Conservation (phyloP, 64 coral and sea anemone species). For the Actinia tenebrosa region DNA sequence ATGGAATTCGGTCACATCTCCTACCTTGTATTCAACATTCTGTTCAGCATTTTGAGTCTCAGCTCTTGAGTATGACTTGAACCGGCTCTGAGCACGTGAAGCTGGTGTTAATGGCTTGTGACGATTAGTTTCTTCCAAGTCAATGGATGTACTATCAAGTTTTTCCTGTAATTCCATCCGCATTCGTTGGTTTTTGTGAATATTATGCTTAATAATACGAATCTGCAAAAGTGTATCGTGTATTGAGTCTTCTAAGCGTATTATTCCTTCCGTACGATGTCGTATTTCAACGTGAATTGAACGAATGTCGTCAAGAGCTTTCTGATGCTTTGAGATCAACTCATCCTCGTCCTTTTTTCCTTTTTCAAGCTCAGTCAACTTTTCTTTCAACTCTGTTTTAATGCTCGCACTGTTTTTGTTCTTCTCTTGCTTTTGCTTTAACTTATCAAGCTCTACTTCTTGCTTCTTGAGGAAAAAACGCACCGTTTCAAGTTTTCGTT, state of each 20-base stretch:
- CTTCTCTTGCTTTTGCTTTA: constrained; percentile 51
- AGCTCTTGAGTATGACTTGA: background rate
- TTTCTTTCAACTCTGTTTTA: constrained; percentile 74
- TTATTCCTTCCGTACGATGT: constrained; percentile 52
- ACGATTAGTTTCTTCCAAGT: constrained; percentile 65
- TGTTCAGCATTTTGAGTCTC: background rate
- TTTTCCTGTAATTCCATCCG: constrained; percentile 65
- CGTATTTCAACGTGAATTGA: constrained; percentile 80
- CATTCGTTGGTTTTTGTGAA: constrained; percentile 56
- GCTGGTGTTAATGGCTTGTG: constrained; percentile 64
- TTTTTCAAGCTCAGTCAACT: constrained; percentile 55
- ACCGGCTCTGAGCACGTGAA: background rate
- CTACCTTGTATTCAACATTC: constrained; percentile 46
- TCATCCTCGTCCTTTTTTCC: constrained; percentile 61
- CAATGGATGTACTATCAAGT: constrained; percentile 51
- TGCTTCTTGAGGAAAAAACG: constrained; percentile 79
- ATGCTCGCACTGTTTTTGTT: constrained; percentile 45
- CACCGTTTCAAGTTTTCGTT: constrained; percentile 69
- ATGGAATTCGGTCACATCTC: background rate
- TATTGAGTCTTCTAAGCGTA: constrained; percentile 61
- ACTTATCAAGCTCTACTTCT: constrained; percentile 66
- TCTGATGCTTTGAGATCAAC: constrained; percentile 63
- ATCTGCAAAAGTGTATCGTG: constrained; percentile 79
- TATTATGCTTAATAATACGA: constrained; percentile 40
- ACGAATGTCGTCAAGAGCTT: constrained; percentile 57